Base-by-base conservation (phyloP, 1,140 invertebrate genomes). In the Babylonia areolata region DNA sequence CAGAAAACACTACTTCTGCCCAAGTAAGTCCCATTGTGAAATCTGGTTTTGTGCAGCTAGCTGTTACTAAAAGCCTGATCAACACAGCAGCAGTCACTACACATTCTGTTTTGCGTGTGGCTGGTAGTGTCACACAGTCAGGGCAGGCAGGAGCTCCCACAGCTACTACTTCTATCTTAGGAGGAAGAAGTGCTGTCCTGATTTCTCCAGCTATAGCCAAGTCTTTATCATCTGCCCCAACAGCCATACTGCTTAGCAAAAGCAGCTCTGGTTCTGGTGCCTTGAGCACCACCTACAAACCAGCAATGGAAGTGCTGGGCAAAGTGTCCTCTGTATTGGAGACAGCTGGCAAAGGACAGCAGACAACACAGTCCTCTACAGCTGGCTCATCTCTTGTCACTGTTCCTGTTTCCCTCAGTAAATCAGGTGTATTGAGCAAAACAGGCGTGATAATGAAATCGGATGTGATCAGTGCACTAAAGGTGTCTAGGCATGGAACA, bases 261-360 rank as follows among this genome's bases (percentile, higher is more conserved):
- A 78, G 33, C 31, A 33, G 54, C 3, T 11, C 39, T 5, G 64
- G 23, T 5, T 5, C 64, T 20, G 40, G 58, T 1, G n/a, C 82
- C 2, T 11, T 84, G 17, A 42, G 85, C 23, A 35, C 85, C 0
- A 39, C 77, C 58, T 84, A 75, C 6, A 82, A 51, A 17, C 89
- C 90, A 80, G 87, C 90, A 35, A 12, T 23, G 39, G 82, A 84
- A n/a, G 69, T 35, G 17, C 87, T 92, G 2, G 92, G 92, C 5
- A 89, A 90, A 75, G 90, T 92, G 3, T 89, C 90, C n/a, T 92
- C 91, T 5, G 71, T 92, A 17, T 40, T 92, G 15, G 91, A 92
- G 84, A 88, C 90, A 20, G 88, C 88, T 81, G 87, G 90, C 31
- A 39, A 37, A 12, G 28, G 39, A 3, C 42, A 28, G 54, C 79